A percentile compares a stretch with the other conserved stretches of the same genome.
phyloP scores from a whole-genome alignment of 2,797 vertebrate species.

The Hephaestus fuliginosus region DNA sequence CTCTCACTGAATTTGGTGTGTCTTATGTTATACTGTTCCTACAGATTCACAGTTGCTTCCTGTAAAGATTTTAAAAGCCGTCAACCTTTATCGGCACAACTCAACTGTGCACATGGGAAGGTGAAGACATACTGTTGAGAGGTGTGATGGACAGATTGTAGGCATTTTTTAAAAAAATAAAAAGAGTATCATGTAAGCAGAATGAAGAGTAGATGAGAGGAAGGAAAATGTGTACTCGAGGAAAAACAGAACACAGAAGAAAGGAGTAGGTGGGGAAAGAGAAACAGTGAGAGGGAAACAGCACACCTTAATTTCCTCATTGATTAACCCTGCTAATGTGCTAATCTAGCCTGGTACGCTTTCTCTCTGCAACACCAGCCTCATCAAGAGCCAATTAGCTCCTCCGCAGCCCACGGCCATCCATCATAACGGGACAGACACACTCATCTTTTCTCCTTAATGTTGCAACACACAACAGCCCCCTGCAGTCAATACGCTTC shows the following conservation, averaged over 20 bases:
- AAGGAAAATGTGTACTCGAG: not conserved
- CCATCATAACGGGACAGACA: slow-evolving; percentile 83
- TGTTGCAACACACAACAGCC: slow-evolving; percentile 71
- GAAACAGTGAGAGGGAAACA: slow-evolving; percentile 65
- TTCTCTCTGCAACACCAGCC: slow-evolving; percentile 81
- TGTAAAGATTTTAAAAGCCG: not conserved
- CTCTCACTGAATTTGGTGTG: not conserved
- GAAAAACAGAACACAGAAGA: not conserved
- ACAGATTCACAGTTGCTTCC: not conserved
- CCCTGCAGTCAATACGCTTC: slow-evolving; percentile 75
- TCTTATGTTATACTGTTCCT: not conserved
- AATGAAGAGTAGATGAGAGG: not conserved
- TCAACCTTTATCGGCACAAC: not conserved
- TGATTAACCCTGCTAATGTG: slow-evolving; percentile 84
- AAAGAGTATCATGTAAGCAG: not conserved
- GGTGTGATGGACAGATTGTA: not conserved
- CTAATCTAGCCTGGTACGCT: slow-evolving; percentile 76
- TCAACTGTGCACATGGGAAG: not conserved
- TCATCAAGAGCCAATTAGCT: slow-evolving; percentile 86
- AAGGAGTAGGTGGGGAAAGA: slow-evolving; percentile 31
- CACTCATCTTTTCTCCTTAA: slow-evolving; percentile 82
- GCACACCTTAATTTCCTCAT: slow-evolving; percentile 79
- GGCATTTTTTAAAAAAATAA: not conserved
- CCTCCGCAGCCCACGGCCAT: slow-evolving; percentile 75
- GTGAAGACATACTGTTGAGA: not conserved